A percentile compares a stretch with the other conserved stretches of the same genome.
phyloP scores from a whole-genome alignment of 2,888 invertebrate species.

The Bimastos eiseni region DNA sequence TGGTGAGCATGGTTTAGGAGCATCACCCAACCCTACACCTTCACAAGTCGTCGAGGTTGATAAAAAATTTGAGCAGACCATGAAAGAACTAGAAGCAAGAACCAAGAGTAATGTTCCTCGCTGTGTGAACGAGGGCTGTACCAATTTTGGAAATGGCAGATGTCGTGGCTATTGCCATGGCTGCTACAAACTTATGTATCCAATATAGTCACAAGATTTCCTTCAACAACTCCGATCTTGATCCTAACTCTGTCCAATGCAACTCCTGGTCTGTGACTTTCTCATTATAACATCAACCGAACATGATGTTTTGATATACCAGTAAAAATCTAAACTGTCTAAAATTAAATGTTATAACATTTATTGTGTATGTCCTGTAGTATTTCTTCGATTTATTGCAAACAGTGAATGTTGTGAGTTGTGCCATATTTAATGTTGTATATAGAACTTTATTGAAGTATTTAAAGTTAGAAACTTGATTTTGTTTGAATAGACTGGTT shows the following conservation, averaged over 20 bases:
- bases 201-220: neutral
- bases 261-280: neutral
- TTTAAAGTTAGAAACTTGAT: too few species aligned
- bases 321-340: too few species aligned
- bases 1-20: neutral
- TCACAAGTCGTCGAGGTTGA: conserved; percentile 16
- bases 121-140: neutral
- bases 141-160: conserved; percentile 21
- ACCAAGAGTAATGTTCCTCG: neutral
- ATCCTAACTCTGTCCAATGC: neutral
- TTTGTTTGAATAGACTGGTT: too few species aligned
- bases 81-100: conserved; percentile 22
- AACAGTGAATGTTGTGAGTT: too few species aligned
- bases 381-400: too few species aligned
- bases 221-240: neutral
- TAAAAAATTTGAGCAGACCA: conserved; percentile 8
- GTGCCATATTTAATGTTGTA: too few species aligned
- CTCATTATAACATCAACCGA: neutral
- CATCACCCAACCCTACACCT: neutral
- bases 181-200: conserved; percentile 14
- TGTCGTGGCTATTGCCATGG: conserved; percentile 17
- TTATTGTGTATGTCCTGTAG: too few species aligned
- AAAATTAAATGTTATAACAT: neutral
- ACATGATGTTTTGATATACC: too few species aligned
- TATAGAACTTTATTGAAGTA: too few species aligned